Percentiles rank a stretch among this genome's conserved stretches.
These are phyloP conservation scores for Schrankia costaestrigalis DNA, from an alignment of 2,888 invertebrate species.

Conservation along the genomic window DNA sequence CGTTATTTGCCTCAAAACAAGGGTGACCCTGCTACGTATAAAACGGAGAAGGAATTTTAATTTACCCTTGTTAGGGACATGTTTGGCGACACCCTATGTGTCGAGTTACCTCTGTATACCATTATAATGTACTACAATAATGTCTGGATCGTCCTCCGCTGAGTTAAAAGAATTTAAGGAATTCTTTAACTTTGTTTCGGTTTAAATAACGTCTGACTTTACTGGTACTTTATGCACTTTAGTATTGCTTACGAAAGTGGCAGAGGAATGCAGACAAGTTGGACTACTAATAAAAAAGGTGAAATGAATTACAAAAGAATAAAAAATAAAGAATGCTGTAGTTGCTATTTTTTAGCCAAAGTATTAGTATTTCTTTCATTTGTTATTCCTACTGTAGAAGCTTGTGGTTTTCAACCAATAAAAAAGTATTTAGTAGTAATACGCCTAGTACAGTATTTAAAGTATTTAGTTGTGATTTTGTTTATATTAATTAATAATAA, in stretches of 20 bases:
- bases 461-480: no score
- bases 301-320: not conserved
- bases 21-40: constrained; percentile 47
- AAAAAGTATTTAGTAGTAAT: no score
- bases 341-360: no score
- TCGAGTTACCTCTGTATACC: constrained; percentile 24
- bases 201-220: constrained; percentile 13
- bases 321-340: no score
- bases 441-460: no score
- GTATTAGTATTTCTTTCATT: no score
- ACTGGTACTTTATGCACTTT: constrained; percentile 12
- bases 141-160: constrained; percentile 24
- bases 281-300: not conserved
- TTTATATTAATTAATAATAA: no score
- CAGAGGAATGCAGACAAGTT: constrained; percentile 5
- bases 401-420: no score
- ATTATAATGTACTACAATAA: constrained; percentile 37
- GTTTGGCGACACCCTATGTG: constrained; percentile 36
- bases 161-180: constrained; percentile 16
- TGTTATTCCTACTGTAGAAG: no score
- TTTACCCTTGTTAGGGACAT: constrained; percentile 64
- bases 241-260: constrained; percentile 13
- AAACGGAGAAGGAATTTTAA: constrained; percentile 66
- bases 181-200: no score
- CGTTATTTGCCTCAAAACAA: constrained; percentile 29